A percentile compares a stretch with the other conserved stretches of the same genome.
Evolutionary conservation across 2,888 invertebrate genomes (phyloP).

Genomic region (Hyles lineata): DNA sequence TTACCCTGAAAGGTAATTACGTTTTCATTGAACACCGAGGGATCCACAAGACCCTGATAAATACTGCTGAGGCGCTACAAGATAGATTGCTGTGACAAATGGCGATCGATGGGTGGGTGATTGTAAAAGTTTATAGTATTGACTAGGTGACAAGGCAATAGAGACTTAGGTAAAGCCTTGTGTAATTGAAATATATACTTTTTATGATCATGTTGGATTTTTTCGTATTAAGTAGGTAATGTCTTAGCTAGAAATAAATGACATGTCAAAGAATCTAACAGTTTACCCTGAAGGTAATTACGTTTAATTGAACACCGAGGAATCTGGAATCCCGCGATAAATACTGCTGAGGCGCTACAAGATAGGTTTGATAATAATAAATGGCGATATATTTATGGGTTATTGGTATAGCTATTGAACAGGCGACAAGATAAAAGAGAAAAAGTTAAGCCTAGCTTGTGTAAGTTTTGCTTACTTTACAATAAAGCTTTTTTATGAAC

Average conservation of each 20-base stretch:
- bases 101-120: neutral
- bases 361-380: neutral
- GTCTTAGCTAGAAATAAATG: slow-evolving; percentile 6
- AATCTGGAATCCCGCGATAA: neutral
- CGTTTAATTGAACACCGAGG: slow-evolving; percentile 15
- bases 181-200: neutral
- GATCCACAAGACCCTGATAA: neutral
- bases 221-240: too few relatives aligned
- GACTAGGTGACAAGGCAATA: neutral
- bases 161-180: neutral
- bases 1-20: slow-evolving; percentile 29
- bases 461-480: neutral
- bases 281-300: slow-evolving; percentile 28
- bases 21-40: slow-evolving; percentile 21
- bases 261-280: slow-evolving; percentile 38
- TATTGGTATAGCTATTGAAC: neutral
- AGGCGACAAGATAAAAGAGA: neutral
- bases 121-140: neutral
- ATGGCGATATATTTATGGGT: neutral
- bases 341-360: neutral
- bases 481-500: neutral
- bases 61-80: neutral
- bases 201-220: too few relatives aligned
- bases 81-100: slow-evolving; percentile 7
- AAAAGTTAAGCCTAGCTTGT: neutral